These are phyloP conservation scores for Phainopepla nitens DNA, from an alignment of 2,113 vertebrate species.

Conservation along the genomic window DNA sequence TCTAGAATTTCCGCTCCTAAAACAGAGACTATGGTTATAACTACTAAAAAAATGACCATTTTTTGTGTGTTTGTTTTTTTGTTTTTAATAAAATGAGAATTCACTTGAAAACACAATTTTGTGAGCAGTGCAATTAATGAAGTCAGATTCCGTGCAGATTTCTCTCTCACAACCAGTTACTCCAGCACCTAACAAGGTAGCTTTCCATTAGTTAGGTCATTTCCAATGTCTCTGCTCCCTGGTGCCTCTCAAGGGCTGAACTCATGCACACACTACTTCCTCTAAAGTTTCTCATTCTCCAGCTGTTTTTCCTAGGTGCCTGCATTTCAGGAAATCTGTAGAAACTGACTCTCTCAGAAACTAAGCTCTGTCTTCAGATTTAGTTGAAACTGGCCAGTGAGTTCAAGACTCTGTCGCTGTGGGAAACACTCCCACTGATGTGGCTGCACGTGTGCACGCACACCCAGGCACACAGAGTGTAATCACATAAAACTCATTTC, in stretches of 20 bases:
- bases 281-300: not conserved
- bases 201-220: not conserved
- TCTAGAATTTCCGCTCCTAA: not conserved
- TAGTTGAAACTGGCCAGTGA: not conserved
- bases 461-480: not conserved
- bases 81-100: not conserved
- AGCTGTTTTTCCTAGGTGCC: not conserved
- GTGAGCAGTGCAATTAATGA: not conserved
- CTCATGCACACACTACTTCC: not conserved
- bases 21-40: not conserved
- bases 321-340: not conserved
- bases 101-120: not conserved
- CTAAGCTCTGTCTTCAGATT: not conserved
- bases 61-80: not conserved
- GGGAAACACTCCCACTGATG: not conserved
- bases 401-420: not conserved
- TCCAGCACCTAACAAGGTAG: not conserved
- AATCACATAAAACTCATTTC: conserved; percentile 59
- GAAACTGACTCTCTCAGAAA: not conserved
- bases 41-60: not conserved
- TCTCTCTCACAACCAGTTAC: not conserved
- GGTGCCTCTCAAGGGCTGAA: not conserved
- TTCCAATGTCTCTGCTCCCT: not conserved
- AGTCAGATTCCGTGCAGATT: not conserved
- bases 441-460: not conserved